Base-by-base conservation (phyloP, 2,888 invertebrate species). In the Polydrusus tereticollis region DNA sequence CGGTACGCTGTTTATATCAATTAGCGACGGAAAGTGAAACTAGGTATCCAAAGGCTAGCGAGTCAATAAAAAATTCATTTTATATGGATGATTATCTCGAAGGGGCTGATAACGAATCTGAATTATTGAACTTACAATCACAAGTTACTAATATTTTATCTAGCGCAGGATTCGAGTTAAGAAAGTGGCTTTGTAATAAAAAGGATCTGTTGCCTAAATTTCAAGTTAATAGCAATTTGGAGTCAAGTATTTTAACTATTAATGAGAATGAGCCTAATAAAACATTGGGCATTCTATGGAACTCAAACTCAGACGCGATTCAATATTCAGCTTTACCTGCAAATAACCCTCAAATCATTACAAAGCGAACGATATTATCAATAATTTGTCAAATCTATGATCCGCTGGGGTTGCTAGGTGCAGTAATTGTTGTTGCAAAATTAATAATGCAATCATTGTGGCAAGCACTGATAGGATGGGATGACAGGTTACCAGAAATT, bases 321-420 rank as follows among this genome's bases (percentile, higher is more conserved):
- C n/a, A n/a, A n/a, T n/a, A n/a, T n/a, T n/a, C n/a, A n/a, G n/a
- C n/a, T n/a, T n/a, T n/a, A n/a, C n/a, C n/a, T n/a, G n/a, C n/a
- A n/a, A n/a, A n/a, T n/a, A n/a, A n/a, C n/a, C n/a, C n/a, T n/a
- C n/a, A n/a, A 33, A 36, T 33, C 7, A 36, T 50, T 36, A 64
- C 64, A 18, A 64, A 64, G n/a, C 64, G 52, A 10, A 18, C 29
- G 7, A 41, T 66, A 1, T 29, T 66, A 41, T 66, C 65, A 8
- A 57, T 57, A 77, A 78, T n/a, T n/a, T n/a, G n/a, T n/a, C n/a
- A n/a, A n/a, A n/a, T n/a, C n/a, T n/a, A n/a, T n/a, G n/a, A n/a
- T 23, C 75, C 75, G 0, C 26, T 78, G 10, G 77, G 77, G 21
- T 60, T 76, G n/a, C 26, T 77, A 43, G 62, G 72, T 50, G 72